Conservation (phyloP, 2,797 vertebrate species). For the Parauchenoglanis ngamensis region DNA sequence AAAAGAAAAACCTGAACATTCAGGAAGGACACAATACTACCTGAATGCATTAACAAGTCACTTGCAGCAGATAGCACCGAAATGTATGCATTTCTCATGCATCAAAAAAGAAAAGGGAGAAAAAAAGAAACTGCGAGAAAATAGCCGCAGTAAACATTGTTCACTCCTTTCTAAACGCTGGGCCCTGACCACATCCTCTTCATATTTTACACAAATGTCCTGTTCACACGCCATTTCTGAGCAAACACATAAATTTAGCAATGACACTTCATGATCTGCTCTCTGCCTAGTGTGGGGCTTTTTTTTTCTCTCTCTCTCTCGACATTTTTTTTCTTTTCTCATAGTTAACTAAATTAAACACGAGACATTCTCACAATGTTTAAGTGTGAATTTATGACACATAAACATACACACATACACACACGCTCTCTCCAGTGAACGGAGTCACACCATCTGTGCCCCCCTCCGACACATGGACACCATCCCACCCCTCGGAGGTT, state of each 20-base stretch:
- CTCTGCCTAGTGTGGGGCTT: conserved; percentile 27
- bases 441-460: conserved; percentile 70
- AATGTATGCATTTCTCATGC: conserved; percentile 2
- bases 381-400: conserved; percentile 53
- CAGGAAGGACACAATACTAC: conserved; percentile 49
- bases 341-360: conserved; percentile 50
- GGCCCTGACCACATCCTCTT: conserved; percentile 79
- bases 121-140: conserved; percentile 62
- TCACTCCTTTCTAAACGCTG: conserved; percentile 69
- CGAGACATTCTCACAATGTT: conserved; percentile 41
- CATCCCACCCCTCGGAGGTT: conserved; percentile 49
- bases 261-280: conserved; percentile 55
- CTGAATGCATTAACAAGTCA: conserved; percentile 26
- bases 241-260: conserved; percentile 70
- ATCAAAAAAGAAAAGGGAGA: conserved; percentile 34
- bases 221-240: conserved; percentile 72
- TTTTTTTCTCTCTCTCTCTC: conserved; percentile 30
- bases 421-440: conserved; percentile 41
- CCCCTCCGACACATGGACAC: conserved; percentile 7
- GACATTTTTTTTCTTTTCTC: conserved; percentile 36
- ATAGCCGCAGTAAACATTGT: conserved; percentile 72
- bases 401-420: not conserved
- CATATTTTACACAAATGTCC: conserved; percentile 75
- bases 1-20: conserved; percentile 59
- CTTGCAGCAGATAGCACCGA: not conserved